phyloP scores from a whole-genome alignment of 2,113 vertebrate species.

The Sisor rabdophorus region DNA sequence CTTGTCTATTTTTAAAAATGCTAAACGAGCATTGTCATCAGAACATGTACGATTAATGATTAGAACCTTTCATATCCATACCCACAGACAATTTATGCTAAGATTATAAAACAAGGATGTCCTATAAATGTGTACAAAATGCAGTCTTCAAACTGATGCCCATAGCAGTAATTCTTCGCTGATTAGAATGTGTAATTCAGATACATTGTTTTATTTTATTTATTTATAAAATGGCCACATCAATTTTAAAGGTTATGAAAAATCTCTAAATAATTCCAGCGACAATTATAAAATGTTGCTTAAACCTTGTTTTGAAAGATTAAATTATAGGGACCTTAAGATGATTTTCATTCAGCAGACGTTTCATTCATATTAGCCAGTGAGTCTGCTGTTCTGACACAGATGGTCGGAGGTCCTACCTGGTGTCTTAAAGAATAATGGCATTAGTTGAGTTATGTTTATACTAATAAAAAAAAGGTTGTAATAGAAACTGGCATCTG shows the following conservation, averaged over 20 bases:
- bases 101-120: background rate
- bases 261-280: background rate
- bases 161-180: background rate
- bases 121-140: no score
- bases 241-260: background rate
- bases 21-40: background rate
- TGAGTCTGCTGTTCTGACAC: no score
- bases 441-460: no score
- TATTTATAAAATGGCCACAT: background rate
- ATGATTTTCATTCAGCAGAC: no score
- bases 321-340: background rate
- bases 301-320: background rate
- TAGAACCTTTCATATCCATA: background rate
- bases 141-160: background rate
- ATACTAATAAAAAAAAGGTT: background rate
- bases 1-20: background rate
- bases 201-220: no score
- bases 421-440: no score
- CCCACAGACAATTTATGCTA: background rate
- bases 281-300: background rate
- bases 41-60: background rate
- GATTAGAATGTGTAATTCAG: no score
- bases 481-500: background rate
- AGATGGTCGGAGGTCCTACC: no score
- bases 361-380: no score